phyloP scores from a whole-genome alignment of 2,888 invertebrate genomes.

The Vanessa cardui region DNA sequence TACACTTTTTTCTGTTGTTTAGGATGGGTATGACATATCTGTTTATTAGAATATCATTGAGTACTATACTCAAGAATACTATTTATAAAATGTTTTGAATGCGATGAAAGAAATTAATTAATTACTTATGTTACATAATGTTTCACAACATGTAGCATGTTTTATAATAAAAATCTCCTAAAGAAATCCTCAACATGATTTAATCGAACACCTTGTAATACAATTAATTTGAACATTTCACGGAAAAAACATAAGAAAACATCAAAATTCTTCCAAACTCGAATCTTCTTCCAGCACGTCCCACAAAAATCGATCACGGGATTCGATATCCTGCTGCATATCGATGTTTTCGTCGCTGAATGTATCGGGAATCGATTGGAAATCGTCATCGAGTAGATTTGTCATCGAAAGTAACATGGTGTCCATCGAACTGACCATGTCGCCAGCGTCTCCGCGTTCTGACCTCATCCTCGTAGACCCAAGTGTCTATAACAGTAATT shows the following conservation, averaged over 20 bases:
- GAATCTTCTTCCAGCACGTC: conserved; percentile 64
- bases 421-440: conserved; percentile 59
- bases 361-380: conserved; percentile 49
- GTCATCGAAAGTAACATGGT: conserved; percentile 66
- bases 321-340: conserved; percentile 45
- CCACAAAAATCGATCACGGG: conserved; percentile 58
- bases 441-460: conserved; percentile 70
- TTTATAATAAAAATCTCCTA: too few relatives aligned
- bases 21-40: too few relatives aligned
- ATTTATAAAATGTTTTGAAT: too few relatives aligned
- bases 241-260: conserved; percentile 17
- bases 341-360: conserved; percentile 43
- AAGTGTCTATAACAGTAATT: conserved; percentile 52
- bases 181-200: background rate
- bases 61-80: too few relatives aligned
- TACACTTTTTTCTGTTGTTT: too few relatives aligned
- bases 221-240: background rate
- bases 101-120: too few relatives aligned
- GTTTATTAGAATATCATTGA: too few relatives aligned
- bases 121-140: too few relatives aligned
- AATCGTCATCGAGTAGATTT: conserved; percentile 65
- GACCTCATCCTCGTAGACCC: conserved; percentile 57
- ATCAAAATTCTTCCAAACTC: conserved; percentile 43
- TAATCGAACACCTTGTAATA: background rate
- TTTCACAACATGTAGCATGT: too few relatives aligned